Conservation (phyloP, 2,888 invertebrate genomes). For the Cyrtodaria siliqua region DNA sequence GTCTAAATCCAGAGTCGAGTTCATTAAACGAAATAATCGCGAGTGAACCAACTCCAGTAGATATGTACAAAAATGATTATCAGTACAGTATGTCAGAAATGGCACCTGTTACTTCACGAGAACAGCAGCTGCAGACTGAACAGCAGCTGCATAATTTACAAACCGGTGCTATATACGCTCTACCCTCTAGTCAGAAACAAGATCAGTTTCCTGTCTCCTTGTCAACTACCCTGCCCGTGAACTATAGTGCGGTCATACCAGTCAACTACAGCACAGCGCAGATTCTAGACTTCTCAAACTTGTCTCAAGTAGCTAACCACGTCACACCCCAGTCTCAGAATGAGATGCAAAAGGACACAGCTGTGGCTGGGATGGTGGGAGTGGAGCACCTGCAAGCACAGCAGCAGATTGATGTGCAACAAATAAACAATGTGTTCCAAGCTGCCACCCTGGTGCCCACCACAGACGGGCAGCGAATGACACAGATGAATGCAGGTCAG, state of each 20-base stretch:
- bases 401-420: constrained; percentile 6
- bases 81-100: too few species aligned
- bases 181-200: too few species aligned
- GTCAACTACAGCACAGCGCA: too few species aligned
- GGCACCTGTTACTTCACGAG: too few species aligned
- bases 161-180: background rate
- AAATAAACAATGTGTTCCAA: constrained; percentile 11
- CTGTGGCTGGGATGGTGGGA: background rate
- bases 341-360: constrained; percentile 4
- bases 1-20: too few species aligned
- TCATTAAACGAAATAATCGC: background rate
- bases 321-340: constrained; percentile 11
- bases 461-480: constrained; percentile 1
- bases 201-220: too few species aligned
- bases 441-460: constrained; percentile 11
- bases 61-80: constrained; percentile 7
- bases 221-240: too few species aligned
- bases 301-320: constrained; percentile 6
- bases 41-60: background rate
- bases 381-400: background rate
- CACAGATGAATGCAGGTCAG: background rate
- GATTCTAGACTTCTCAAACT: too few species aligned
- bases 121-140: too few species aligned
- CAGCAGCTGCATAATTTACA: constrained; percentile 5
- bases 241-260: too few species aligned